A percentile compares a stretch with the other conserved stretches of the same genome.
Conservation (phyloP, 2,797 vertebrate species). For the Carapus acus region DNA sequence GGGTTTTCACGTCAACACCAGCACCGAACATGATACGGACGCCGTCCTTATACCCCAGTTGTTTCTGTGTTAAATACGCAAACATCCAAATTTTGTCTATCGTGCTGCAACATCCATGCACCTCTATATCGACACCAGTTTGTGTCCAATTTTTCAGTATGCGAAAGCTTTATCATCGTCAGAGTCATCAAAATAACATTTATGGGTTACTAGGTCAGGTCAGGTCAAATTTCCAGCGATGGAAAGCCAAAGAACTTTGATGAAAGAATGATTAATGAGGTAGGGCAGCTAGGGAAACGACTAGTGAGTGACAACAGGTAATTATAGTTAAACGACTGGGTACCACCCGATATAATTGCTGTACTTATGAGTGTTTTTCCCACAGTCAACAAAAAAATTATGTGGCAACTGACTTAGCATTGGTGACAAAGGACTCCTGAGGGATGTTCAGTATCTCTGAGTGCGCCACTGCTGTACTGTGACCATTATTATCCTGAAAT, state of each 20-base stretch:
- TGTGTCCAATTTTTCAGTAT: neutral
- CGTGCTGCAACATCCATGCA: slow-evolving; percentile 7
- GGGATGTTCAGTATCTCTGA: too few species aligned
- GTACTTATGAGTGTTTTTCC: too few species aligned
- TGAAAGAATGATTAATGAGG: slow-evolving; percentile 59
- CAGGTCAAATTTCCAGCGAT: too few species aligned
- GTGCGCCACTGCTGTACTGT: too few species aligned
- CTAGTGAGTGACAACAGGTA: too few species aligned
- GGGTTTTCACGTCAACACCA: slow-evolving; percentile 62
- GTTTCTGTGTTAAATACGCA: slow-evolving; percentile 18
- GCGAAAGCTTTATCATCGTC: slow-evolving; percentile 20
- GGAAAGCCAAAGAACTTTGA: slow-evolving; percentile 41
- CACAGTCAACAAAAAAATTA: too few species aligned
- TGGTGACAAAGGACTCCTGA: too few species aligned
- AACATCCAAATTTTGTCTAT: slow-evolving; percentile 22
- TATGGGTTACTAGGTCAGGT: slow-evolving; percentile 59
- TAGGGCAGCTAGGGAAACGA: slow-evolving; percentile 46
- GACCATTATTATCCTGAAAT: too few species aligned
- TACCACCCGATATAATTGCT: too few species aligned
- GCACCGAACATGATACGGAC: slow-evolving; percentile 34
- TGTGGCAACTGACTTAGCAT: too few species aligned
- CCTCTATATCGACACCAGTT: slow-evolving; percentile 1
- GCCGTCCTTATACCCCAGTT: too few species aligned
- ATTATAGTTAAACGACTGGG: too few species aligned
- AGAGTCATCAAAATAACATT: slow-evolving; percentile 18